Conservation (phyloP, 2,888 invertebrate genomes). For the Drepanosiphum platanoidis region DNA sequence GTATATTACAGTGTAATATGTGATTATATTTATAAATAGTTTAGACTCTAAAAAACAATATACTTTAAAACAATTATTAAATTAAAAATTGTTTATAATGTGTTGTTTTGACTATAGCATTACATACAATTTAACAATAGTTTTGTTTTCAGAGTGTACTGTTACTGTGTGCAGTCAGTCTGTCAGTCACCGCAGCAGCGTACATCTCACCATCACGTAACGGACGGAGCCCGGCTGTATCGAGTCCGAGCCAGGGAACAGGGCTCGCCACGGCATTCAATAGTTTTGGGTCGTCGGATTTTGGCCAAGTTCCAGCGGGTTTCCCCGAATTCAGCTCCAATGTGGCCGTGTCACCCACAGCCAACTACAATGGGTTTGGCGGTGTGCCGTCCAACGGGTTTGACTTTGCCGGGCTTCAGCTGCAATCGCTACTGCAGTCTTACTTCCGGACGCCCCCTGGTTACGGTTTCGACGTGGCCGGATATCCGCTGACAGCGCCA, state of each 20-base stretch:
- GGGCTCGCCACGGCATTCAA: neutral
- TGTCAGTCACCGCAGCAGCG: too few species aligned
- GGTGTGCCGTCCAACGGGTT: neutral
- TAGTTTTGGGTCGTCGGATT: neutral
- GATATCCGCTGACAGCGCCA: neutral
- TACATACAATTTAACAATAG: too few species aligned
- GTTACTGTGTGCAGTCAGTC: too few species aligned
- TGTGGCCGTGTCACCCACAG: neutral
- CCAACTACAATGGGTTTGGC: neutral
- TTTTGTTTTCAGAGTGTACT: too few species aligned
- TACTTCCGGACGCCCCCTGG: neutral
- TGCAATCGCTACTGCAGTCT: neutral
- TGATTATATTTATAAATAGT: too few species aligned
- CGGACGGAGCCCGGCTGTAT: neutral
- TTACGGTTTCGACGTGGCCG: neutral
- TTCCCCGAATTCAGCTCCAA: neutral
- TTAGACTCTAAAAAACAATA: too few species aligned
- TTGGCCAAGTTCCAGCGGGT: neutral
- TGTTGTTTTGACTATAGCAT: too few species aligned
- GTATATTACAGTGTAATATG: too few species aligned
- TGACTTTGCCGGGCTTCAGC: neutral
- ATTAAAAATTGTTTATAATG: too few species aligned
- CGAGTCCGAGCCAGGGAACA: neutral
- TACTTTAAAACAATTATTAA: too few species aligned
- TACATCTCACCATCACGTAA: too few species aligned